Percentiles rank a stretch among this genome's conserved stretches.
Evolutionary conservation across 2,113 vertebrate species (phyloP).

Genomic region (Clupea harengus): DNA sequence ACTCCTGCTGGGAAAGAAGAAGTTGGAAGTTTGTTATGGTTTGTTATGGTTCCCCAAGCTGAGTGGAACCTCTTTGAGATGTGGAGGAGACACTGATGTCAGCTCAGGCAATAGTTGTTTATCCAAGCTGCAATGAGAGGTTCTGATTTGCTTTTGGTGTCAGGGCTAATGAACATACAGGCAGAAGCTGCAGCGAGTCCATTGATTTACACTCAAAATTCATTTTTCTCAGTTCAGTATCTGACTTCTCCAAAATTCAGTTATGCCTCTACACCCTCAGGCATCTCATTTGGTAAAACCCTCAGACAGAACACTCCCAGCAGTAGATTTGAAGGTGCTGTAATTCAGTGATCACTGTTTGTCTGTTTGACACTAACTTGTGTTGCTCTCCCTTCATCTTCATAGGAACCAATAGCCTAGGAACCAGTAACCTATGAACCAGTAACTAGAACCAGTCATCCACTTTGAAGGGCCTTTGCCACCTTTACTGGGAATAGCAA

Average conservation of each 20-base stretch:
- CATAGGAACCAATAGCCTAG: background rate
- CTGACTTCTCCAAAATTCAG: slow-evolving; percentile 9
- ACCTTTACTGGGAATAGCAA: too few species aligned
- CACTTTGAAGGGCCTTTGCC: too few species aligned
- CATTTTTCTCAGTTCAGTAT: background rate
- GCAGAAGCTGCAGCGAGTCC: background rate
- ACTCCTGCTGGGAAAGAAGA: background rate
- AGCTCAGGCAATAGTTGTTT: background rate
- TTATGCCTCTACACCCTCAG: background rate
- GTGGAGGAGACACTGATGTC: background rate
- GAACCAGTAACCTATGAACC: background rate
- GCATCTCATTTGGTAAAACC: slow-evolving; percentile 17
- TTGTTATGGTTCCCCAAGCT: background rate
- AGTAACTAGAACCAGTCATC: background rate
- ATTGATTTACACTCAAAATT: slow-evolving; percentile 7
- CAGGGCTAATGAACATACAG: background rate
- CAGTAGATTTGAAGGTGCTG: background rate
- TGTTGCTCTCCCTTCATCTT: background rate
- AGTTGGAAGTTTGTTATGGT: background rate
- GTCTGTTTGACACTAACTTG: background rate
- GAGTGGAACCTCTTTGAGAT: background rate
- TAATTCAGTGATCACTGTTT: background rate
- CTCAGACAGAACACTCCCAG: background rate
- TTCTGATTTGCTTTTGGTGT: background rate
- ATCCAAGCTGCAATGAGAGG: background rate